Percentiles rank a stretch among this genome's conserved stretches.
phyloP scores from a whole-genome alignment of 2,113 vertebrate species.

The Tychaedon coryphoeus region DNA sequence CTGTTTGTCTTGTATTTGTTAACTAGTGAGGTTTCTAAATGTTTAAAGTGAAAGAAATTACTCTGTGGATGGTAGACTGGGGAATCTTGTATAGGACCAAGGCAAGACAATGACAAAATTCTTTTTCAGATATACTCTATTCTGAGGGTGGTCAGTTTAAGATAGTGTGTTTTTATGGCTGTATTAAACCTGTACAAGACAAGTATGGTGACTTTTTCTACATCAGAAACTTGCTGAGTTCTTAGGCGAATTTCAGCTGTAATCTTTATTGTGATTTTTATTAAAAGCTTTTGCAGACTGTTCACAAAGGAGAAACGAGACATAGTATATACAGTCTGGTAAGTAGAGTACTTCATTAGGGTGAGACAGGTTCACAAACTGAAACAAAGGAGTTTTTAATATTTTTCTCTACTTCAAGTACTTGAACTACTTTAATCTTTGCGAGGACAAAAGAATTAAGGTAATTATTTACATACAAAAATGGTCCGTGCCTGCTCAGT shows the following conservation, averaged over 20 bases:
- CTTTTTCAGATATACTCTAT: background rate
- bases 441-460: slow-evolving; percentile 6
- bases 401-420: background rate
- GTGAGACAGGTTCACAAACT: background rate
- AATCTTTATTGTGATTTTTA: background rate
- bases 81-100: background rate
- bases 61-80: background rate
- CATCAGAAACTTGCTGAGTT: background rate
- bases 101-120: background rate
- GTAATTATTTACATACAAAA: background rate
- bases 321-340: background rate
- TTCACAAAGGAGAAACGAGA: background rate
- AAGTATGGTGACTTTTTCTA: background rate
- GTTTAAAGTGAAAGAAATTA: background rate
- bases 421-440: background rate
- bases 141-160: background rate
- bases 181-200: background rate
- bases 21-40: background rate
- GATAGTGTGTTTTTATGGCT: background rate
- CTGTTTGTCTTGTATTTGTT: background rate
- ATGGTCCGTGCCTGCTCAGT: background rate
- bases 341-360: background rate
- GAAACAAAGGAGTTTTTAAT: slow-evolving; percentile 1
- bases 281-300: background rate
- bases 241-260: background rate